Evolutionary conservation across 1,140 invertebrate genomes (phyloP).

Genomic region (Potamilus streckersoni): DNA sequence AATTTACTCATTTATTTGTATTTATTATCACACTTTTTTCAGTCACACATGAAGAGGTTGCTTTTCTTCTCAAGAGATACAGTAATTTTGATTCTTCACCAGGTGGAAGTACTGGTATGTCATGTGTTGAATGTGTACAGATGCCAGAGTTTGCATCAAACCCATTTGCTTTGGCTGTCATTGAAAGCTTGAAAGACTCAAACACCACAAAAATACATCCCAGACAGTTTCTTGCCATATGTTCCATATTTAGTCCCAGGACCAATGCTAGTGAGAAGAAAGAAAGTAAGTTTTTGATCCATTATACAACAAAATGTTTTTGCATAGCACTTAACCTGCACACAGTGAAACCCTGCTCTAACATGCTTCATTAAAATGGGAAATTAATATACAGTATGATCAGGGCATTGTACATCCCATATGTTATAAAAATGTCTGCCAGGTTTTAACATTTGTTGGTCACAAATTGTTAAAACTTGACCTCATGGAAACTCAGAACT

Average conservation of each 20-base stretch:
- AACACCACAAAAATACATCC: constrained; percentile 36
- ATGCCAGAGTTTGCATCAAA: constrained; percentile 51
- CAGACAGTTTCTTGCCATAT: constrained; percentile 43
- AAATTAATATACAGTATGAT: background rate
- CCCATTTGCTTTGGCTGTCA: constrained; percentile 41
- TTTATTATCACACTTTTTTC: constrained; percentile 10
- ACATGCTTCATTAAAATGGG: background rate
- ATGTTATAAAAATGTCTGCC: background rate
- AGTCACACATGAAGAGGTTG: constrained; percentile 44
- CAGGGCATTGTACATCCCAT: background rate
- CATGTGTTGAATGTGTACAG: constrained; percentile 34
- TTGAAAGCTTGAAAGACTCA: constrained; percentile 36
- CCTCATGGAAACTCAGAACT: too few species aligned
- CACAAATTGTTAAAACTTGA: too few species aligned
- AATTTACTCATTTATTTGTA: too few species aligned
- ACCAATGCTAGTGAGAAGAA: constrained; percentile 43
- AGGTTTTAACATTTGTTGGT: background rate
- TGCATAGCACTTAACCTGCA: background rate
- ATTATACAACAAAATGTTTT: background rate
- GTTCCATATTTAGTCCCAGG: constrained; percentile 39
- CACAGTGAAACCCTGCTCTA: background rate
- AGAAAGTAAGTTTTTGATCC: constrained; percentile 38
- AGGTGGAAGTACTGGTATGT: constrained; percentile 38
- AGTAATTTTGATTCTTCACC: constrained; percentile 36
- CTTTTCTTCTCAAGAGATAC: constrained; percentile 44